phyloP scores from a whole-genome alignment of 2,113 vertebrate genomes.

The Lucifuga dentata region DNA sequence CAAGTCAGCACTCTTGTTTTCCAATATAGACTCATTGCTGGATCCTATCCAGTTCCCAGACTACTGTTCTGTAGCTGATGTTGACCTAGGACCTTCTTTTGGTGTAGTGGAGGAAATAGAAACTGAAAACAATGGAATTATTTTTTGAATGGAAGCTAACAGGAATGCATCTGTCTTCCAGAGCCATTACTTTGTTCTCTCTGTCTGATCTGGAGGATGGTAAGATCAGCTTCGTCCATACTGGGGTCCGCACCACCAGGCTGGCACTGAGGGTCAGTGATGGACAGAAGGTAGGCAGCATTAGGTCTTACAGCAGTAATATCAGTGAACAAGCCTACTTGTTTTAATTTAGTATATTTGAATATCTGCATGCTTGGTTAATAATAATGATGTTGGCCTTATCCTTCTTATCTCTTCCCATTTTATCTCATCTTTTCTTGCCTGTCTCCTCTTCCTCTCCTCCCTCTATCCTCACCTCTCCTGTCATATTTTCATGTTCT shows the following conservation, averaged over 20 bases:
- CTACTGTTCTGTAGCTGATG: no score
- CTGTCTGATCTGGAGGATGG: constrained; percentile 83
- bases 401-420: background rate
- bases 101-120: background rate
- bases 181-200: constrained; percentile 83
- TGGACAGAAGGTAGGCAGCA: constrained; percentile 83
- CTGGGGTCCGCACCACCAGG: constrained; percentile 81
- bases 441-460: background rate
- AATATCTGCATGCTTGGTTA: no score
- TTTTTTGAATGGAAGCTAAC: background rate
- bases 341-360: no score
- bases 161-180: constrained; percentile 34
- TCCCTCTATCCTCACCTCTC: background rate
- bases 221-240: constrained; percentile 87
- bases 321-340: no score
- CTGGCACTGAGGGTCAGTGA: constrained; percentile 89
- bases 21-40: no score
- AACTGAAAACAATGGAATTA: background rate
- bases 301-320: no score
- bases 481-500: background rate
- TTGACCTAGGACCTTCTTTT: background rate
- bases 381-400: no score
- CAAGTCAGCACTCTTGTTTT: no score
- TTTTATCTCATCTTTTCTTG: background rate
- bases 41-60: no score